Conservation (phyloP, 2,797 vertebrate genomes). For the Rhabdophis nuchalis region DNA sequence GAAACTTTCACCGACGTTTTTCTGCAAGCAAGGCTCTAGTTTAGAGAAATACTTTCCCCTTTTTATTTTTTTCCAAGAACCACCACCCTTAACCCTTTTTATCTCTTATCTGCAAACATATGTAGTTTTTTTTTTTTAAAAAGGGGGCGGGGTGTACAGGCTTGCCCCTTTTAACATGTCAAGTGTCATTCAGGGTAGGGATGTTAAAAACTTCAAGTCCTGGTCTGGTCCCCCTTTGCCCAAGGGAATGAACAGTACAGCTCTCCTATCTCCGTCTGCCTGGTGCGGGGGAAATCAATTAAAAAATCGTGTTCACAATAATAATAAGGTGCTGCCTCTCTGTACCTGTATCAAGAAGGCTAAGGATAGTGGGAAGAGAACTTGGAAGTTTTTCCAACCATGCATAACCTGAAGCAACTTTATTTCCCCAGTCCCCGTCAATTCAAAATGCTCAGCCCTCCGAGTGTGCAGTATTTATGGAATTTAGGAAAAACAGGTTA, state of each 20-base stretch:
- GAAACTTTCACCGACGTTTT: neutral
- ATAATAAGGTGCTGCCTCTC: neutral
- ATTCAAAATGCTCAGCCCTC: neutral
- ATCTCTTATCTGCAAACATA: neutral
- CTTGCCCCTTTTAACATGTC: neutral
- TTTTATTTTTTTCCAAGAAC: neutral
- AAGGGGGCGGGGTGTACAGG: neutral
- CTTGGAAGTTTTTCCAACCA: neutral
- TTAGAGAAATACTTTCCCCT: neutral
- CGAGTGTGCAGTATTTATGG: neutral
- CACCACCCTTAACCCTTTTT: neutral
- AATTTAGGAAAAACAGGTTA: neutral
- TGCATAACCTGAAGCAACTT: neutral
- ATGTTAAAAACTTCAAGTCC: neutral
- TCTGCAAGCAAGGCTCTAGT: neutral
- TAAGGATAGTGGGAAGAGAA: neutral
- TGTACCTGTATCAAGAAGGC: neutral
- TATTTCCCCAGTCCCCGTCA: neutral
- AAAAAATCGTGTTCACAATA: neutral
- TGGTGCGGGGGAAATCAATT: neutral
- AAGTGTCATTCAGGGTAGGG: neutral
- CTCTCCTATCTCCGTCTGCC: neutral
- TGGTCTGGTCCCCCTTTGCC: no score
- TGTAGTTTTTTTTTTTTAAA: neutral
- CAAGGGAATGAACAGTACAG: neutral